Percentiles rank a stretch among this genome's conserved stretches.
phyloP scores from a whole-genome alignment of 2,113 vertebrate species.

The Greenwoodochromis staneri region DNA sequence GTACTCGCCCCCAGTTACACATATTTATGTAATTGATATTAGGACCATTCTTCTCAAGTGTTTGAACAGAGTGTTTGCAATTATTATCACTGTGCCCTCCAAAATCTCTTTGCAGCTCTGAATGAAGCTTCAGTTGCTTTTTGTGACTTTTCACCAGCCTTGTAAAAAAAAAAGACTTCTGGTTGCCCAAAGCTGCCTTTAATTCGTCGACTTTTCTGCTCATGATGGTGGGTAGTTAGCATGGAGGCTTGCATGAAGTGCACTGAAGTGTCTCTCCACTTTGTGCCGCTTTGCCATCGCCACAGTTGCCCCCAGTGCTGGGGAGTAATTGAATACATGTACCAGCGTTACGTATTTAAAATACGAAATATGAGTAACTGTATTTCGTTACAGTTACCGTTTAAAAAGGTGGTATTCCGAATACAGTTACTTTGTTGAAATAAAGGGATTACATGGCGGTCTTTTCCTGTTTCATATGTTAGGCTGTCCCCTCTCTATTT shows the following conservation, averaged over 20 bases:
- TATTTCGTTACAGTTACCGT: neutral
- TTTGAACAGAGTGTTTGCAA: neutral
- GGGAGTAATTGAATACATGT: neutral
- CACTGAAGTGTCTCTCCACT: neutral
- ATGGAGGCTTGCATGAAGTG: neutral
- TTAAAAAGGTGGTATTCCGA: rapidly evolving
- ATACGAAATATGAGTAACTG: neutral
- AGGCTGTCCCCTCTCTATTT: neutral
- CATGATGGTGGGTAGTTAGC: neutral
- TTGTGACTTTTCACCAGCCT: neutral
- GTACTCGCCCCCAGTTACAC: neutral
- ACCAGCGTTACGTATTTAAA: neutral
- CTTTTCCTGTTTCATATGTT: neutral
- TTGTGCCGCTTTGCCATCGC: neutral
- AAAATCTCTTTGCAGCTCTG: neutral
- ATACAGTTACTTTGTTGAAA: neutral
- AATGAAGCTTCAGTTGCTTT: neutral
- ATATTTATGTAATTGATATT: neutral
- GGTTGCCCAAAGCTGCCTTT: neutral
- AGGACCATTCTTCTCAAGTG: neutral
- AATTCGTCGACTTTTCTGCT: rapidly evolving
- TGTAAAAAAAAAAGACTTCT: neutral
- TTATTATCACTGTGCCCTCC: neutral
- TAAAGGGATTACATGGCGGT: neutral
- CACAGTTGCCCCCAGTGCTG: neutral